Evolutionary conservation across 2,113 vertebrate genomes (phyloP), one percentile per base, ranked within the genome.

Genomic region (Tenrec ecaudatus): DNA sequence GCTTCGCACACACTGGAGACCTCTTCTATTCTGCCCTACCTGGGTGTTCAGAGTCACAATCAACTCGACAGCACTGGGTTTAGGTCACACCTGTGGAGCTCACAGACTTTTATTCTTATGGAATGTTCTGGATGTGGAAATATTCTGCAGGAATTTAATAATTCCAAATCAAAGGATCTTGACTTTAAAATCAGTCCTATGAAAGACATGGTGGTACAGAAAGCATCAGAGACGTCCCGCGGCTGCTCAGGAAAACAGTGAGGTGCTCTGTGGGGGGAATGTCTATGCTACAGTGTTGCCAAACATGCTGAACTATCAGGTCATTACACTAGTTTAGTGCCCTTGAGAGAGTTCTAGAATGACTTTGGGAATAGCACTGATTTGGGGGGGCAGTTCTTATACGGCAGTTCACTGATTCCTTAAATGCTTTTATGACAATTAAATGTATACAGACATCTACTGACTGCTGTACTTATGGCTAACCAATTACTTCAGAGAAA

Each of bases 401-500:
- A 71, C 58, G 2, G n/a, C n/a, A 31, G 17, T 27, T 57, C 2
- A 4, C 47, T 64, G 64, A 88, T 66, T 94, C 23, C 82, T 93
- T 79, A 89, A 95, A 64, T 76, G 9, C 17, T 33, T 19, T 1
- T 15, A 58, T 76, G 19, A 1, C 20, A 90, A 75, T 77, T 78
- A 57, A 1, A 58, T 43, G 77, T 90, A 20, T 82, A 57, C 12
- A 82, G 66, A 29, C 82, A 81, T 5, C 29, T 88, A 66, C 7
- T 58, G 43, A 76, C 5, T 1, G 38, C 20, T 57, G 25, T 62
- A 90, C 3, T 38, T 94, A 16, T 6, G 27, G 58, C 8, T 66
- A 68, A 20, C 23, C 23, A 85, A 1, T 86, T 58, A 80, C 64
- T 79, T 83, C 36, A 79, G 58, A 89, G 27, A 71, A 86, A 95